These are phyloP conservation scores for Synergus umbraculus DNA, from an alignment of 2,888 invertebrate genomes.

Conservation along the genomic window DNA sequence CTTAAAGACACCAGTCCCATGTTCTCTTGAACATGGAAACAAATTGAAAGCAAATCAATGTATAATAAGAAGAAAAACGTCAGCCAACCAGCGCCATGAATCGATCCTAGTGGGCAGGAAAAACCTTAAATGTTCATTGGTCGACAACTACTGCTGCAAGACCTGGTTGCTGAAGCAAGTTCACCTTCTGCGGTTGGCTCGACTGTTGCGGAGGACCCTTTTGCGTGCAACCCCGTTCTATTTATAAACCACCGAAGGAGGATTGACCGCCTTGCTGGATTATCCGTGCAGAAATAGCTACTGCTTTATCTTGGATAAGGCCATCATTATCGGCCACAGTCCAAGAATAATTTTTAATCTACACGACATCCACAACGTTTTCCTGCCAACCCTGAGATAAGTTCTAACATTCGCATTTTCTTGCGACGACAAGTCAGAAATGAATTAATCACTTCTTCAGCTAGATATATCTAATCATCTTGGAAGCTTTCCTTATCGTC, in stretches of 20 bases:
- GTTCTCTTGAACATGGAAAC: not conserved
- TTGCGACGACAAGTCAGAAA: not conserved
- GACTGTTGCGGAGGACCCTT: constrained; percentile 49
- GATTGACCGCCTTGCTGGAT: constrained; percentile 68
- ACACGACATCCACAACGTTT: not conserved
- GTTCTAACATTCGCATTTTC: not conserved
- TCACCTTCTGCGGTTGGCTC: constrained; percentile 47
- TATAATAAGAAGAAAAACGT: not conserved
- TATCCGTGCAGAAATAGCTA: constrained; percentile 67
- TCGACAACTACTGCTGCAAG: constrained; percentile 20
- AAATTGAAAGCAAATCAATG: not conserved
- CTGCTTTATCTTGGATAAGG: constrained; percentile 52
- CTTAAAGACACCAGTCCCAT: not conserved
- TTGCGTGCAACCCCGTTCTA: constrained; percentile 57
- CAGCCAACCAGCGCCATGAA: not conserved
- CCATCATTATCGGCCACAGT: constrained; percentile 47
- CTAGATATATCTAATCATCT: not conserved
- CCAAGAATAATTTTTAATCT: constrained; percentile 16
- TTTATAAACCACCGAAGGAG: constrained; percentile 64
- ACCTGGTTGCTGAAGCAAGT: constrained; percentile 23
- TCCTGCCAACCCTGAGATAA: not conserved
- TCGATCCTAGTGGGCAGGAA: not conserved
- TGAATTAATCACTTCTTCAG: constrained; percentile 13
- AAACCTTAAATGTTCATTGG: constrained; percentile 16
- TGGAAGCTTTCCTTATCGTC: not conserved